Evolutionary conservation across 1,140 invertebrate genomes (phyloP).

Genomic region (Achroia grisella): DNA sequence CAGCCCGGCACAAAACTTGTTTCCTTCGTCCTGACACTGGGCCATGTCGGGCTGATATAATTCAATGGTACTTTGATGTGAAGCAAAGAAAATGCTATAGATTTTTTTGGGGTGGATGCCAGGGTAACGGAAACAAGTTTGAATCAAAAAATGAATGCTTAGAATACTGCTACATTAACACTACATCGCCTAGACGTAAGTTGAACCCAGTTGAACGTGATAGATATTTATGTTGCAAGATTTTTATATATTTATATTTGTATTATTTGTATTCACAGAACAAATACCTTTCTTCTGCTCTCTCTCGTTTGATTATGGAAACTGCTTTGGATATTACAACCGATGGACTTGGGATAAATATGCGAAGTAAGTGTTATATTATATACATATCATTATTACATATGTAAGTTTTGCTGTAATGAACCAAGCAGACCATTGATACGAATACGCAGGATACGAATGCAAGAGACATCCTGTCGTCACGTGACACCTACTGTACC

Average conservation of each 20-base stretch:
- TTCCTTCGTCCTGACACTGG: slow-evolving; percentile 81
- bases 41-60: slow-evolving; percentile 85
- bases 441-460: too few relatives aligned
- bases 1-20: slow-evolving; percentile 76
- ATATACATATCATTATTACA: too few relatives aligned
- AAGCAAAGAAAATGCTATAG: slow-evolving; percentile 88
- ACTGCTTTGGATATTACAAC: slow-evolving; percentile 49
- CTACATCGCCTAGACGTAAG: slow-evolving; percentile 14
- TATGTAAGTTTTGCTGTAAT: too few relatives aligned
- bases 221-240: neutral
- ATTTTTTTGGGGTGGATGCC: slow-evolving; percentile 97
- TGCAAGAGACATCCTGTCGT: too few relatives aligned
- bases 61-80: slow-evolving; percentile 92
- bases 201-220: slow-evolving; percentile 6
- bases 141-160: slow-evolving; percentile 87
- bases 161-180: slow-evolving; percentile 77
- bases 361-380: slow-evolving; percentile 33
- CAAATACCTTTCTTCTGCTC: slow-evolving; percentile 37
- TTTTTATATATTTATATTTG: neutral
- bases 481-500: too few relatives aligned
- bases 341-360: slow-evolving; percentile 43
- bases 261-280: slow-evolving; percentile 32
- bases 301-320: slow-evolving; percentile 43
- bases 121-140: slow-evolving; percentile 93
- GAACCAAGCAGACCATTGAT: too few relatives aligned